These are phyloP conservation scores for Sepioteuthis lessoniana DNA, from an alignment of 2,888 invertebrate species.

Conservation along the genomic window DNA sequence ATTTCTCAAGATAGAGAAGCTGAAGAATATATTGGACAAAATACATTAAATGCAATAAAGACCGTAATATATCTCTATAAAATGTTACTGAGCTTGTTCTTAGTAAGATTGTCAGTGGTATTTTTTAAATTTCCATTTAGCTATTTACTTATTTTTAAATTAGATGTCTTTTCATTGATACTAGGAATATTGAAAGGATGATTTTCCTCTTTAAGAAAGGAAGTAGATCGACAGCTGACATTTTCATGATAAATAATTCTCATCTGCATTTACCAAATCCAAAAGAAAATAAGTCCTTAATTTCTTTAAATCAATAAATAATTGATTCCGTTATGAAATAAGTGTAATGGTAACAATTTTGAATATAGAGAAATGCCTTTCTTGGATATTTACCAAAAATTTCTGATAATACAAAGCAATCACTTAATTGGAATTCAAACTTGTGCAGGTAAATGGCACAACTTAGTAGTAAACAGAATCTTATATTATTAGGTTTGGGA, in stretches of 20 bases:
- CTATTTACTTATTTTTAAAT: not conserved
- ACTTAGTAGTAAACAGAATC: not conserved
- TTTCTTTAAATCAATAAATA: constrained; percentile 33
- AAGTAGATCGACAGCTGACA: not conserved
- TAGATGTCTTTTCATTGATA: not conserved
- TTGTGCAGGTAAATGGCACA: not conserved
- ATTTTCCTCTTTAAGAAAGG: not conserved
- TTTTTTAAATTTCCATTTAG: no score
- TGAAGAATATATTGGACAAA: no score
- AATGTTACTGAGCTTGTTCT: no score
- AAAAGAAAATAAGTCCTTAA: constrained; percentile 18
- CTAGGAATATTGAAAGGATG: not conserved
- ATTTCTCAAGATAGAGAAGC: no score
- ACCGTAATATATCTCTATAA: no score
- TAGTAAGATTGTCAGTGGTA: no score
- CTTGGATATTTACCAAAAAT: not conserved
- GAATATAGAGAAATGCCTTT: not conserved
- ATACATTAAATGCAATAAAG: no score
- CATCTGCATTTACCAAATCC: not conserved
- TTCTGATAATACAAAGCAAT: not conserved
- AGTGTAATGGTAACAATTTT: constrained; percentile 3
- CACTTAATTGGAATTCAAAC: not conserved
- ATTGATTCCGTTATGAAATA: constrained; percentile 12
- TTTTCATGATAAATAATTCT: not conserved
- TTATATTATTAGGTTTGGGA: not conserved